Percentiles rank a stretch among this genome's conserved stretches.
Conservation (phyloP, 2,888 invertebrate genomes). For the Drosophila paramelanica region DNA sequence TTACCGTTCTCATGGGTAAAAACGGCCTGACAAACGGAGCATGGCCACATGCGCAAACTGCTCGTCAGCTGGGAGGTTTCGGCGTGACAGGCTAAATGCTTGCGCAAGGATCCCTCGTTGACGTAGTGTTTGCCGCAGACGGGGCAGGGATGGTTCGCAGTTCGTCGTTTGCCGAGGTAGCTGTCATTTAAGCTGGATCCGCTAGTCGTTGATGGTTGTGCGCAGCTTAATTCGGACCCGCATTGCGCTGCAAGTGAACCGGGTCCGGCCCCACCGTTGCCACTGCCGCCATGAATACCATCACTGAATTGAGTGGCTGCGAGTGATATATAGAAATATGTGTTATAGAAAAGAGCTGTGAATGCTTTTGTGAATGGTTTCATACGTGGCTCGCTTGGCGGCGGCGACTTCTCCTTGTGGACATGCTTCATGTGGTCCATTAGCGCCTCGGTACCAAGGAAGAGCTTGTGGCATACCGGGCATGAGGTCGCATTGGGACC, state of each 20-base stretch:
- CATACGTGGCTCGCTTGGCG: constrained; percentile 56
- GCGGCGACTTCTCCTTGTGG: constrained; percentile 92
- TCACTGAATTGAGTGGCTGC: constrained; percentile 57
- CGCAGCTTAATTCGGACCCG: constrained; percentile 70
- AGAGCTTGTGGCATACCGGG: constrained; percentile 97
- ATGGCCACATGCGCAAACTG: constrained; percentile 97
- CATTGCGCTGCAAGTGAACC: constrained; percentile 43
- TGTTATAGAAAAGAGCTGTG: neutral
- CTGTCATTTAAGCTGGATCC: constrained; percentile 86
- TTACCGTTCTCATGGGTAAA: constrained; percentile 97
- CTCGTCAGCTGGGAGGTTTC: constrained; percentile 94
- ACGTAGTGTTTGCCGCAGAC: constrained; percentile 98
- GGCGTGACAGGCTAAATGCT: constrained; percentile 97
- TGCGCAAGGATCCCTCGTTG: constrained; percentile 95
- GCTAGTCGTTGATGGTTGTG: constrained; percentile 80
- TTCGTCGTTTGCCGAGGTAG: constrained; percentile 96
- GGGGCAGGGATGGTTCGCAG: constrained; percentile 97
- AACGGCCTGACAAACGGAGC: constrained; percentile 97
- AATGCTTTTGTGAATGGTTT: neutral
- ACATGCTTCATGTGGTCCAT: constrained; percentile 98
- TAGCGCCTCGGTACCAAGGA: constrained; percentile 95
- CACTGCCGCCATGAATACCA: constrained; percentile 23
- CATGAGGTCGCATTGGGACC: constrained; percentile 96
- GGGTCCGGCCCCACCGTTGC: constrained; percentile 17
- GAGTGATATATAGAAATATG: neutral